Conservation (phyloP, 2,888 invertebrate genomes). For the Brachyptera putata region DNA sequence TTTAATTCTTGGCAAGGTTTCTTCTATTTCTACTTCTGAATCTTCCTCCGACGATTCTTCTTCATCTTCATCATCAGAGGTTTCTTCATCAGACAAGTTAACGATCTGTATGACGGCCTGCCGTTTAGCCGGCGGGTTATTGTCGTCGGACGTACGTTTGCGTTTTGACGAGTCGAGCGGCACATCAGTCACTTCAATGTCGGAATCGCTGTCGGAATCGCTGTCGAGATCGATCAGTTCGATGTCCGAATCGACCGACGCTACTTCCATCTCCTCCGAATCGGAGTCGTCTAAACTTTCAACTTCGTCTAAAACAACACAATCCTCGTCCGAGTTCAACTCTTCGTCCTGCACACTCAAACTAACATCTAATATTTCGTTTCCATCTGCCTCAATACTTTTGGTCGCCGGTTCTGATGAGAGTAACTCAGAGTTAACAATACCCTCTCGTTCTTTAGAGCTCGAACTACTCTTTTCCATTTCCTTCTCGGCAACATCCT, state of each 20-base stretch:
- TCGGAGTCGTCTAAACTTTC: not conserved
- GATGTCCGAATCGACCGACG: too few relatives aligned
- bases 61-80: not conserved
- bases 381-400: not conserved
- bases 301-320: not conserved
- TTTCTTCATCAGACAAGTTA: not conserved
- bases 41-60: not conserved
- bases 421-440: too few relatives aligned
- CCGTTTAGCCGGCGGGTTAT: not conserved
- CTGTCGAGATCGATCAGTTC: too few relatives aligned
- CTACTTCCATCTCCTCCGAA: constrained; percentile 1
- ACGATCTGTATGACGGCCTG: not conserved
- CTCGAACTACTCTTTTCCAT: too few relatives aligned
- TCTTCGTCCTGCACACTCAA: not conserved
- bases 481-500: not conserved
- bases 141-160: not conserved
- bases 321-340: not conserved
- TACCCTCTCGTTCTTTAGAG: too few relatives aligned
- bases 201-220: not conserved
- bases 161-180: not conserved
- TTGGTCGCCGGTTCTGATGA: too few relatives aligned
- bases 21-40: not conserved
- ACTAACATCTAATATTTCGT: not conserved
- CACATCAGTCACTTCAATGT: not conserved
- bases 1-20: not conserved